Evolutionary conservation across 92 coral and sea anemone genomes (phyloP).

Genomic region (Plumapathes pennacea): DNA sequence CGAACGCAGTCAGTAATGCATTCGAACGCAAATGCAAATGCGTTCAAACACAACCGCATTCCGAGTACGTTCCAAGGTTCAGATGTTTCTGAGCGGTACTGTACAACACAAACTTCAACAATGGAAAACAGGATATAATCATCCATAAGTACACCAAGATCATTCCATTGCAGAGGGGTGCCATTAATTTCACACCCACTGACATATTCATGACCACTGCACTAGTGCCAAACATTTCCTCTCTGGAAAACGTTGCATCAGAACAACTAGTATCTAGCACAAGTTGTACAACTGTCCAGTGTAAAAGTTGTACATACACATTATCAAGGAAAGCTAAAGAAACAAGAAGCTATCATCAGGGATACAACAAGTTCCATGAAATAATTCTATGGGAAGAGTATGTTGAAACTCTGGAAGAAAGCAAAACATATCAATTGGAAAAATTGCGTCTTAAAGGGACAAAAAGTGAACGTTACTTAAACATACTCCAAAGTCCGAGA

Average conservation of each 20-base stretch:
- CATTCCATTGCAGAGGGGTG: conserved; percentile 10
- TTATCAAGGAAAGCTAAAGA: conserved; percentile 32
- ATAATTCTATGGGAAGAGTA: conserved; percentile 27
- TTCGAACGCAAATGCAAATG: too few species aligned
- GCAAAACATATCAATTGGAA: conserved; percentile 23
- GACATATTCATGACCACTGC: conserved; percentile 10
- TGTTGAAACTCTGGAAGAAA: conserved; percentile 24
- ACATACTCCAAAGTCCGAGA: background rate
- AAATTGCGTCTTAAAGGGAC: conserved; percentile 26
- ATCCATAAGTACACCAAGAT: conserved; percentile 21
- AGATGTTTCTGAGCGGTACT: too few species aligned
- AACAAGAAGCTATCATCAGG: conserved; percentile 32
- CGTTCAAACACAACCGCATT: too few species aligned
- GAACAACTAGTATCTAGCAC: conserved; percentile 42
- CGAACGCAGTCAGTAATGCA: too few species aligned
- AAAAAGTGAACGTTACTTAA: conserved; percentile 28
- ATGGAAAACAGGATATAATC: conserved; percentile 9
- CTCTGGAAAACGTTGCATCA: conserved; percentile 29
- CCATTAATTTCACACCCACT: conserved; percentile 21
- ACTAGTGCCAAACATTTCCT: conserved; percentile 11
- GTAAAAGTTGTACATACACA: conserved; percentile 23
- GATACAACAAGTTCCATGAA: conserved; percentile 40
- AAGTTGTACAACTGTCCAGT: conserved; percentile 35
- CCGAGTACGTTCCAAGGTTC: too few species aligned
- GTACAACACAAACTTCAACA: conserved; percentile 17